phyloP scores from a whole-genome alignment of 1,140 invertebrate genomes.

The Vanessa tameamea region DNA sequence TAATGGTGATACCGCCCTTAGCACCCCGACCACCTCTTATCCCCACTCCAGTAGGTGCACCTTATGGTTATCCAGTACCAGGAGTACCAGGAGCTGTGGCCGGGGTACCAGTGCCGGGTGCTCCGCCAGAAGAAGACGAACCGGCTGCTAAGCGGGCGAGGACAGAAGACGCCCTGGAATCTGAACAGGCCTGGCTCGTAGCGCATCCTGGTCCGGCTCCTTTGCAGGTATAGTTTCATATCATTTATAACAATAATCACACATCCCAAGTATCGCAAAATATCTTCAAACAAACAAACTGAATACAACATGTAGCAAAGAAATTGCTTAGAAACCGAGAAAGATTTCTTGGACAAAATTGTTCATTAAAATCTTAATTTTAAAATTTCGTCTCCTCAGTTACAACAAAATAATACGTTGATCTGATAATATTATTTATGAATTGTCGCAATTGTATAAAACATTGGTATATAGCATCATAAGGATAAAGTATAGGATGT shows the following conservation, averaged over 20 bases:
- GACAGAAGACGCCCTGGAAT: constrained; percentile 95
- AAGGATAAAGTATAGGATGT: no score
- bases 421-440: no score
- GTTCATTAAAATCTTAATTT: no score
- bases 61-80: constrained; percentile 80
- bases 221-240: constrained; percentile 49
- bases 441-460: no score
- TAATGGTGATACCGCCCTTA: constrained; percentile 69
- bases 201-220: constrained; percentile 67
- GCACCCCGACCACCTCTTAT: constrained; percentile 75
- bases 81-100: constrained; percentile 78
- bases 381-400: no score
- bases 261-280: no score
- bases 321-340: no score
- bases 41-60: constrained; percentile 60
- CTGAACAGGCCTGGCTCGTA: constrained; percentile 91
- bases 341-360: no score
- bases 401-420: no score
- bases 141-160: constrained; percentile 93
- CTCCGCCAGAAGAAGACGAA: constrained; percentile 88
- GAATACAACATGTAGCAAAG: no score
- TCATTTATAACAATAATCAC: background rate
- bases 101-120: constrained; percentile 91
- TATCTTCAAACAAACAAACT: no score
- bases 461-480: no score